phyloP scores from a whole-genome alignment of 2,888 invertebrate species.

The Lochmaea crataegi region DNA sequence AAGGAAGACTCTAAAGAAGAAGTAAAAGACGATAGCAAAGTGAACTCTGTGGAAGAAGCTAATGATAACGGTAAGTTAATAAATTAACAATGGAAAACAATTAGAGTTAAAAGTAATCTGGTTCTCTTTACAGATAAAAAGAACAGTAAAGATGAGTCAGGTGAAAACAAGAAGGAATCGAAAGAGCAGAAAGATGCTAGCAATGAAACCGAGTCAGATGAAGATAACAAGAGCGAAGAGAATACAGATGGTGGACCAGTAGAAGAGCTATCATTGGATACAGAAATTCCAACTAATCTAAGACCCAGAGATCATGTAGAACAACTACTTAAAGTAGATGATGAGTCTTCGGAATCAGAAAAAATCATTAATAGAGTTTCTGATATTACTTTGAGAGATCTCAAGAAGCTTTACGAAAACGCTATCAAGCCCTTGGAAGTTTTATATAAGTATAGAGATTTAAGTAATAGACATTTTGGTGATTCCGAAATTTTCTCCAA shows the following conservation, averaged over 20 bases:
- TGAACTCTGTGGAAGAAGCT: slow-evolving; percentile 3
- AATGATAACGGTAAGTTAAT: slow-evolving; percentile 3
- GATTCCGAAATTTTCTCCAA: slow-evolving; percentile 96
- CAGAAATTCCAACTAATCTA: slow-evolving; percentile 80
- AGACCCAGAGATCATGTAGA: slow-evolving; percentile 84
- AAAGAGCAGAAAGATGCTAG: slow-evolving; percentile 9
- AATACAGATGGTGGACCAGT: slow-evolving; percentile 59
- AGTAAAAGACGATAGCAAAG: slow-evolving; percentile 1
- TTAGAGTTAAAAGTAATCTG: neutral
- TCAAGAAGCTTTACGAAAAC: slow-evolving; percentile 86
- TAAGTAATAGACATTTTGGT: slow-evolving; percentile 91
- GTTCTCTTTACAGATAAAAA: slow-evolving; percentile 2
- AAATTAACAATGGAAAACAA: neutral
- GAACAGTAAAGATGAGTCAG: slow-evolving; percentile 22
- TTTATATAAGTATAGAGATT: slow-evolving; percentile 91
- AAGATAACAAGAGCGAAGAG: slow-evolving; percentile 35
- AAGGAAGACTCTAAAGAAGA: slow-evolving; percentile 38
- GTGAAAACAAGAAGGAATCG: slow-evolving; percentile 25
- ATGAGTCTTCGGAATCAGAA: slow-evolving; percentile 78
- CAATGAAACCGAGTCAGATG: slow-evolving; percentile 11
- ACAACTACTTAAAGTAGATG: slow-evolving; percentile 82
- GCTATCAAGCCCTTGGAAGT: slow-evolving; percentile 91
- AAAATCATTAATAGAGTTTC: slow-evolving; percentile 78
- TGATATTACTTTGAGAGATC: slow-evolving; percentile 82
- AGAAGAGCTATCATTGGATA: slow-evolving; percentile 72